Evolutionary conservation across 2,113 vertebrate species (phyloP).

Genomic region (Potamarius usumacintae): DNA sequence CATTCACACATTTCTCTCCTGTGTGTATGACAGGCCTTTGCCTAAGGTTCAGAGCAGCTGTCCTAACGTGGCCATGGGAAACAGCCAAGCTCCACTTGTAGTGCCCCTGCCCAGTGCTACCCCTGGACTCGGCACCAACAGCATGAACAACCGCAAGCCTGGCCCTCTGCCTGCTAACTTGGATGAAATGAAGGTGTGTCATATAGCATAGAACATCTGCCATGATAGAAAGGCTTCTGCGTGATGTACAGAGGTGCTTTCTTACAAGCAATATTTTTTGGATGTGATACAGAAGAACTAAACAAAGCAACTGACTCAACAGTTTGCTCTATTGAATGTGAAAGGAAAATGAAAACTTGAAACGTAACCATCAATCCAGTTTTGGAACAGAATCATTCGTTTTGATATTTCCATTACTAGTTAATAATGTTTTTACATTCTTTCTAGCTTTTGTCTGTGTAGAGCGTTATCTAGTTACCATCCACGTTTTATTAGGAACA

Average conservation of each 20-base stretch:
- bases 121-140: conserved; percentile 63
- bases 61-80: conserved; percentile 60
- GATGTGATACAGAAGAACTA: not conserved
- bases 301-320: not conserved
- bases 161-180: conserved; percentile 86
- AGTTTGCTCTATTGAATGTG: not conserved
- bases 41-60: conserved; percentile 79
- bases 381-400: not conserved
- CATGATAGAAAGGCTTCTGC: not conserved
- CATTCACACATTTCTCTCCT: conserved; percentile 45
- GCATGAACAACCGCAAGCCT: conserved; percentile 76
- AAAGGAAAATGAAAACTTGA: not conserved
- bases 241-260: not conserved
- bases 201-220: not conserved
- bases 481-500: too few relatives aligned
- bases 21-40: conserved; percentile 67
- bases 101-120: conserved; percentile 69
- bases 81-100: conserved; percentile 69
- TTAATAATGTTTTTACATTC: not conserved
- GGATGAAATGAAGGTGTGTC: conserved; percentile 92
- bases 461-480: too few relatives aligned
- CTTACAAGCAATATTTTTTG: not conserved
- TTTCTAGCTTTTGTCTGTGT: not conserved
- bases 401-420: not conserved
- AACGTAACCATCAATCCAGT: not conserved